phyloP scores from a whole-genome alignment of 2,888 invertebrate genomes.

The Malacosoma neustria region DNA sequence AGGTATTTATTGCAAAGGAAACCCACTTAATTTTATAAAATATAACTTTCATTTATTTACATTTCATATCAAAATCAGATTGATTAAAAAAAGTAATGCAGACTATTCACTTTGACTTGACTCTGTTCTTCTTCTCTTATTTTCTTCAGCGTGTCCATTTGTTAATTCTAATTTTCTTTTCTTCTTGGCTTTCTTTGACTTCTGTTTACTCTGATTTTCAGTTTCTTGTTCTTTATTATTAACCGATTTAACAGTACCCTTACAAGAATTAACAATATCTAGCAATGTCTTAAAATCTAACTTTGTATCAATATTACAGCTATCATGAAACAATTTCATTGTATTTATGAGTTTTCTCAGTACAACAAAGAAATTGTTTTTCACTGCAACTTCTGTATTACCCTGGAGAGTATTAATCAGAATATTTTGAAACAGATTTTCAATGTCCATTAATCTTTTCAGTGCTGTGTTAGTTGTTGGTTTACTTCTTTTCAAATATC shows the following conservation, averaged over 20 bases:
- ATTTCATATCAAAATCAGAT: too few relatives aligned
- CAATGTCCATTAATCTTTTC: conserved; percentile 48
- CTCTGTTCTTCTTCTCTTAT: conserved; percentile 35
- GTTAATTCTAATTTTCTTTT: conserved; percentile 40
- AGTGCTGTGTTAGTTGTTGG: conserved; percentile 37
- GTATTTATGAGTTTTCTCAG: conserved; percentile 70
- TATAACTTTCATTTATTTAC: too few relatives aligned
- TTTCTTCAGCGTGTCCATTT: conserved; percentile 35
- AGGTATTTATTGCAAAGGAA: too few relatives aligned
- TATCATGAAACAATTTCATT: conserved; percentile 62
- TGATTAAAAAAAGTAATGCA: too few relatives aligned
- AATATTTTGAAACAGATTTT: conserved; percentile 57
- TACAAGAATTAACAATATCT: conserved; percentile 35
- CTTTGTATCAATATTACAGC: conserved; percentile 37
- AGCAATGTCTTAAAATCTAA: conserved; percentile 41
- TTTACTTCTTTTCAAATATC: conserved; percentile 69
- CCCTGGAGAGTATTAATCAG: conserved; percentile 47
- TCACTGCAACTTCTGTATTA: conserved; percentile 51
- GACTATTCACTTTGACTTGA: conserved; percentile 28
- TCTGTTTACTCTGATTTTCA: conserved; percentile 19
- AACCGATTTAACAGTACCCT: conserved; percentile 32
- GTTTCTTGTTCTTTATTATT: conserved; percentile 19
- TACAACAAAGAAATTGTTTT: conserved; percentile 73
- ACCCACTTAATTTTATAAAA: too few relatives aligned
- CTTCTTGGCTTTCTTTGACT: conserved; percentile 46